Base-by-base conservation (phyloP, 1,140 invertebrate genomes). In the Acromyrmex heyeri region DNA sequence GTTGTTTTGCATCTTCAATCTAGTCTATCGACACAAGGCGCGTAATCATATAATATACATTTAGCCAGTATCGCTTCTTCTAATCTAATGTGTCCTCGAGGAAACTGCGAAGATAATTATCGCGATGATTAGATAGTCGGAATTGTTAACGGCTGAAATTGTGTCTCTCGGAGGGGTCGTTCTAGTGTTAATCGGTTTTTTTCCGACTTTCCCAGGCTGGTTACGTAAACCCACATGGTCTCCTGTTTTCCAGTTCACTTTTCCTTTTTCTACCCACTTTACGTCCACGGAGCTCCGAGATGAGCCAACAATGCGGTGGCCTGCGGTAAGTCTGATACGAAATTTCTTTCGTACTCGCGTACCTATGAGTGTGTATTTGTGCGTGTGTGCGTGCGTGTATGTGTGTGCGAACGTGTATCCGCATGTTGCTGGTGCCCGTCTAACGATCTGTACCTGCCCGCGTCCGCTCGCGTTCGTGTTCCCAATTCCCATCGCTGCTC, bases 401-500 rank as follows among this genome's bases (percentile, higher is more conserved):
- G 34, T 8, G 57, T 70, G 10, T 12, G 18, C 27, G 55, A 6
- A 27, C 16, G 69, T 73, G 21, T 72, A 8, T 59, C 65, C n/a
- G 21, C 38, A 69, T 21, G 67, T 59, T 83, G 27, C 77, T 27
- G 38, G 38, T 83, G 79, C 69, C 55, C 79, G 69, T 83, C 75
- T 75, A 85, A 70, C 24, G 57, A 76, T 50, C 57, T 72, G 88
- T 89, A 89, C 85, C 85, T 88, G 87, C 73, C 57, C 55, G 76
- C 78, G 30, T 14, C 24, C 48, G 69, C 70, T 89, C 72, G 79
- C 55, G n/a, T 75, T 61, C 59, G 57, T 62, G 21, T 24, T 86
- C 27, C 50, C 12, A 27, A 18, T 24, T 86, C 38, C 50, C 12
- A 27, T 44, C 44, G 30, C 21, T n/a, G 21, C 21, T 72, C 65